Percentiles rank a stretch among this genome's conserved stretches.
Evolutionary conservation across 2,888 invertebrate species (phyloP).

Genomic region (Catonia carolina): DNA sequence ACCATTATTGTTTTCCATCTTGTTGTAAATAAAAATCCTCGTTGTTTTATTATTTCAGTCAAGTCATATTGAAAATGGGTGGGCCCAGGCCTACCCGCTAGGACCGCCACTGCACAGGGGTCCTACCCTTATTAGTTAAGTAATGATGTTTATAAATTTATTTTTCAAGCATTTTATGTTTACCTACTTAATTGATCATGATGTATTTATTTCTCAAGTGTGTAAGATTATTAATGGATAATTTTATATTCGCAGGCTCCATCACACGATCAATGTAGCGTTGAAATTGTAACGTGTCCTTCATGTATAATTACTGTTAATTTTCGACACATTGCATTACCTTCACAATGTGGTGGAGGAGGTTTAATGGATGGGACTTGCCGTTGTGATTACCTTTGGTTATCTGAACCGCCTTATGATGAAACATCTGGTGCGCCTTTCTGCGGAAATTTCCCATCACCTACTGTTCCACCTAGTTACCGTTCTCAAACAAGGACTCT

Average conservation of each 20-base stretch:
- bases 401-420: conserved; percentile 59
- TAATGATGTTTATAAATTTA: no score
- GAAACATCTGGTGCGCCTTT: conserved; percentile 53
- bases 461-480: conserved; percentile 42
- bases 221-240: no score
- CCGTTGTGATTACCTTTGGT: conserved; percentile 57
- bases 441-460: conserved; percentile 48
- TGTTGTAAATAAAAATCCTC: no score
- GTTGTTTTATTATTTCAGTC: no score
- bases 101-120: no score
- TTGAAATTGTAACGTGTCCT: conserved; percentile 63
- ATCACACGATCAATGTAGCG: conserved; percentile 48
- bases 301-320: conserved; percentile 55
- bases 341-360: conserved; percentile 40
- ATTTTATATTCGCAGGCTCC: conserved; percentile 2
- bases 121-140: no score
- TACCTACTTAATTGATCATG: no score
- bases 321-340: conserved; percentile 45
- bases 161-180: no score
- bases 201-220: no score
- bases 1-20: no score
- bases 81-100: no score
- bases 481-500: conserved; percentile 55
- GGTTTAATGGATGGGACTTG: conserved; percentile 41
- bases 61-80: no score